A percentile compares a stretch with the other conserved stretches of the same genome.
phyloP scores from a whole-genome alignment of 2,888 invertebrate species.

The Apamea epomidion region DNA sequence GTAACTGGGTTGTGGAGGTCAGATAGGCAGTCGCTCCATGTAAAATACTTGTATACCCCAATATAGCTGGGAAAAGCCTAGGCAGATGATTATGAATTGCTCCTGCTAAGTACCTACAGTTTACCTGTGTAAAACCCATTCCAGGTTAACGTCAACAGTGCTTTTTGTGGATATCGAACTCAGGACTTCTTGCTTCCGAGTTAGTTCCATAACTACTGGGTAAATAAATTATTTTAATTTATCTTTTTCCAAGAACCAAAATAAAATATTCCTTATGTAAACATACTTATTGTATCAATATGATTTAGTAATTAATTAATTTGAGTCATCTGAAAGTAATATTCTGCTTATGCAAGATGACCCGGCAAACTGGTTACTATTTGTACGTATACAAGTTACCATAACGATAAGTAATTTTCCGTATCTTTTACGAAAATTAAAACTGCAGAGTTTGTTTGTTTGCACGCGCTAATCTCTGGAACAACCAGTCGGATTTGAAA shows the following conservation, averaged over 20 bases:
- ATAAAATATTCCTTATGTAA: background rate
- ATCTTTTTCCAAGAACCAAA: slow-evolving; percentile 6
- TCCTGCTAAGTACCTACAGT: background rate
- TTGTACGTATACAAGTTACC: background rate
- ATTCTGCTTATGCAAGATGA: background rate
- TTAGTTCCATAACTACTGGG: background rate
- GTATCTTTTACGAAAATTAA: background rate
- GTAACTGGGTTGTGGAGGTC: too few relatives aligned
- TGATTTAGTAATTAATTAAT: background rate
- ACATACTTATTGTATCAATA: background rate
- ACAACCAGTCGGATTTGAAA: too few relatives aligned
- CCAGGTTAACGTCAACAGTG: background rate
- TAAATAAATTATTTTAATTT: background rate
- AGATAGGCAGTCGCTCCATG: too few relatives aligned
- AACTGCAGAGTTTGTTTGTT: too few relatives aligned
- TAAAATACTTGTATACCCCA: too few relatives aligned
- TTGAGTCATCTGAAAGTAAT: slow-evolving; percentile 33
- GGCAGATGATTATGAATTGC: background rate
- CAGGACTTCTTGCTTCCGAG: background rate
- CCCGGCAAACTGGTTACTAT: background rate
- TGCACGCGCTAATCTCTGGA: too few relatives aligned
- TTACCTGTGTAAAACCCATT: background rate
- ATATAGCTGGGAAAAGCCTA: too few relatives aligned
- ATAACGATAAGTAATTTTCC: background rate
- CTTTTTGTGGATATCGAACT: background rate